Conservation (phyloP, 2,888 invertebrate genomes). For the Drosophila nigritarsus region DNA sequence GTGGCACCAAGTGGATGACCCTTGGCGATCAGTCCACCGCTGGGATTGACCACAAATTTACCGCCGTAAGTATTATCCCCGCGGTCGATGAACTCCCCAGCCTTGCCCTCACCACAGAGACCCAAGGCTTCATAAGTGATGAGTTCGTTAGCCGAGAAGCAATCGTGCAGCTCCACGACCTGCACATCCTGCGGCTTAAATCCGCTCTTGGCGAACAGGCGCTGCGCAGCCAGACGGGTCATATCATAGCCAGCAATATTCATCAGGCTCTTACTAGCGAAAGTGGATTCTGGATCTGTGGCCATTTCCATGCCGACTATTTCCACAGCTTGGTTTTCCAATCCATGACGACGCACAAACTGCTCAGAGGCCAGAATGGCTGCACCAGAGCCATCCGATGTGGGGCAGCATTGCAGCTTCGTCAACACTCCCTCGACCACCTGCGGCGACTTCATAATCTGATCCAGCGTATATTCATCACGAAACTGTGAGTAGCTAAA, state of each 20-base stretch:
- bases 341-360: constrained; percentile 93
- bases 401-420: constrained; percentile 98
- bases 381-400: constrained; percentile 98
- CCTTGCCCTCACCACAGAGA: constrained; percentile 94
- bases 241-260: constrained; percentile 94
- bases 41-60: constrained; percentile 98
- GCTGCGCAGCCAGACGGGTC: constrained; percentile 93
- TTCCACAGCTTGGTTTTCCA: constrained; percentile 96
- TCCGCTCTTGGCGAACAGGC: constrained; percentile 90
- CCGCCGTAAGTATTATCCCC: constrained; percentile 99
- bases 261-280: constrained; percentile 86
- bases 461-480: constrained; percentile 95
- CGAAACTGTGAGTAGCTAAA: constrained; percentile 95
- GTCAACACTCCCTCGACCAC: constrained; percentile 97
- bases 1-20: constrained; percentile 99
- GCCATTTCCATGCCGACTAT: constrained; percentile 98
- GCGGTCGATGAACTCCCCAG: constrained; percentile 95
- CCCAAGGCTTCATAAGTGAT: constrained; percentile 99
- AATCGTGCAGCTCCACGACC: constrained; percentile 98
- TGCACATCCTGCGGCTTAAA: constrained; percentile 93
- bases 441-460: constrained; percentile 94
- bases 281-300: constrained; percentile 95
- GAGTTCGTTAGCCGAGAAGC: constrained; percentile 98
- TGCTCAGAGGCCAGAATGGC: constrained; percentile 96
- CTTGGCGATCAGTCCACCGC: constrained; percentile 99